Base-by-base conservation (phyloP, 1,140 invertebrate genomes). In the Drosophila mayri region DNA sequence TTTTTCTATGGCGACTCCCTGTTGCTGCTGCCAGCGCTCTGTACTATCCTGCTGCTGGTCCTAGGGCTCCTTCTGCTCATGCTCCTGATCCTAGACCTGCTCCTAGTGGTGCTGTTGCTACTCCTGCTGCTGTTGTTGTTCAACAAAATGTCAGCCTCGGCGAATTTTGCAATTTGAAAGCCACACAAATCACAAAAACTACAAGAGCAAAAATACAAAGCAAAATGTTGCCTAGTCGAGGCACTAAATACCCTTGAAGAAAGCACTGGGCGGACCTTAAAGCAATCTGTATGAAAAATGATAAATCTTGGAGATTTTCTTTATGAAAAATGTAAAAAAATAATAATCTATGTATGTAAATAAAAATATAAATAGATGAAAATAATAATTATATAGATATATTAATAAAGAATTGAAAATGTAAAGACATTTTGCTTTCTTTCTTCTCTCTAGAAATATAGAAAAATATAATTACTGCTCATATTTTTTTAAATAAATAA, bases 81-180 rank as follows among this genome's bases (percentile, higher is more conserved):
- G 1, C n/a, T 43, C 41, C 10, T 20, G 41, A 6, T 14, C 20
- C 43, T 8, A 1, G 7, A n/a, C 22, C 22, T 28, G 14, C 1
- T 46, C 12, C 9, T n/a, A 25, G 25, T 25, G 2, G 14, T n/a
- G 7, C 43, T 30, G 7, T 7, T 40, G 16, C 16, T 38, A 7
- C 4, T 44, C 18, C 9, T n/a, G 32, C 22, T 50, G 37, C 38
- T 58, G 59, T 64, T 79, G 78, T 77, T 79, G 75, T 71, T 86
- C 75, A 79, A 82, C 80, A 82, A 86, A 57, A 83, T 87, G 83
- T 88, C 84, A 87, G 83, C 84, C 81, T 86, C 64, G 80, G 84
- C 83, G 76, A 87, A 88, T 87, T 87, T 88, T 62, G 84, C 83
- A 87, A 87, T 87, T 87, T 88, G 80, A 87, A 88, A 88, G 83